phyloP scores from a whole-genome alignment of 2,797 vertebrate genomes.

The Poecilia velifera region DNA sequence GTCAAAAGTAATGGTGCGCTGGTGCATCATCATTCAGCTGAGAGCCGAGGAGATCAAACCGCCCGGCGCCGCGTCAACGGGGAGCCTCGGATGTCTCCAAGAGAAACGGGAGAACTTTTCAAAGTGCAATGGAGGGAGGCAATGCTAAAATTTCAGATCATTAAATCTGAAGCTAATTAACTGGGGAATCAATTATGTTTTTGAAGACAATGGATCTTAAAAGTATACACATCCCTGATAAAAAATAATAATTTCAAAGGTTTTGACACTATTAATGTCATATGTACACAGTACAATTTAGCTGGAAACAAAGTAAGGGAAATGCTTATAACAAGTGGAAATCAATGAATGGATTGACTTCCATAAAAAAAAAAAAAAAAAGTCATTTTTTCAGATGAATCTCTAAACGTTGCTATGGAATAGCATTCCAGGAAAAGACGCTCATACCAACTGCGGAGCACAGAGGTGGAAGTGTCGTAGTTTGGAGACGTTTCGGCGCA shows the following conservation, averaged over 20 bases:
- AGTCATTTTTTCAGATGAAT: background rate
- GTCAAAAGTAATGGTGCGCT: conserved; percentile 21
- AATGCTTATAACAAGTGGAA: background rate
- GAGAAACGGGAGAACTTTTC: conserved; percentile 3
- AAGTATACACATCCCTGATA: background rate
- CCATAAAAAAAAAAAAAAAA: background rate
- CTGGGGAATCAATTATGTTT: background rate
- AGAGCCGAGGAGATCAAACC: conserved; percentile 18
- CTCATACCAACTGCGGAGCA: background rate
- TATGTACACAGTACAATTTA: background rate
- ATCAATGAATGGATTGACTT: background rate
- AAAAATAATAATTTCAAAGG: background rate
- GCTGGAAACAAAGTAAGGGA: background rate
- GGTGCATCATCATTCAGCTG: conserved; percentile 17
- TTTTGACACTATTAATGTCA: background rate
- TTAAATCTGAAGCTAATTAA: background rate
- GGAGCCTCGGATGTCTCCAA: conserved; percentile 10
- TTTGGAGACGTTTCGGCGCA: background rate
- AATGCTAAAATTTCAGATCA: background rate
- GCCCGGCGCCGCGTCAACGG: conserved; percentile 9
- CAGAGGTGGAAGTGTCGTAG: background rate
- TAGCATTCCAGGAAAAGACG: background rate
- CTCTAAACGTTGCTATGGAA: background rate
- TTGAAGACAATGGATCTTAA: background rate
- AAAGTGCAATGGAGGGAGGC: background rate